Conservation (phyloP, 2,888 invertebrate species). For the Erannis defoliaria region DNA sequence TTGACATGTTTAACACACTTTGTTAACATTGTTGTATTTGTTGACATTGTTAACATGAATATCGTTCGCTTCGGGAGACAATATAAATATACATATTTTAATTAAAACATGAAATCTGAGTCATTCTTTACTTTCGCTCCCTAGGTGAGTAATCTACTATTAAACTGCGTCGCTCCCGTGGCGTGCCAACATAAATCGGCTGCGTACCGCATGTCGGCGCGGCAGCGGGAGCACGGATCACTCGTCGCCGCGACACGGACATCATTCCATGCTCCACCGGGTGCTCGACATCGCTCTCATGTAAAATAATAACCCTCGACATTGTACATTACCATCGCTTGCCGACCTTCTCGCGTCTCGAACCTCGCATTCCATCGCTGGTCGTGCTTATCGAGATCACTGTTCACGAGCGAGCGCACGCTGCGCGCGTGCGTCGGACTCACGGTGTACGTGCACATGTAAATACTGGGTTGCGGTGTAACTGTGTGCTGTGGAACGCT, state of each 20-base stretch:
- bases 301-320: constrained; percentile 3
- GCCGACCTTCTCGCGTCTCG: background rate
- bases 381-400: background rate
- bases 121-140: too few species aligned
- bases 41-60: too few species aligned
- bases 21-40: too few species aligned
- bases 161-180: too few species aligned
- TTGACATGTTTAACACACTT: too few species aligned
- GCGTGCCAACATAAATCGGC: too few species aligned
- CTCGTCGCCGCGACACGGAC: background rate
- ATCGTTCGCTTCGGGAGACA: too few species aligned
- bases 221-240: background rate
- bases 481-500: constrained; percentile 28
- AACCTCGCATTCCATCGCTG: background rate
- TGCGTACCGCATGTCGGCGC: too few species aligned
- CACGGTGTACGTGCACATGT: constrained; percentile 15
- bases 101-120: too few species aligned
- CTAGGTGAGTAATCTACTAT: too few species aligned
- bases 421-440: background rate
- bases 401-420: background rate
- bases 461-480: constrained; percentile 42
- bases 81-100: too few species aligned
- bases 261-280: background rate
- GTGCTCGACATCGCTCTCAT: background rate
- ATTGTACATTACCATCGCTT: constrained; percentile 12